Evolutionary conservation across 2,113 vertebrate species (phyloP).

Genomic region (Zosterops japonicus): DNA sequence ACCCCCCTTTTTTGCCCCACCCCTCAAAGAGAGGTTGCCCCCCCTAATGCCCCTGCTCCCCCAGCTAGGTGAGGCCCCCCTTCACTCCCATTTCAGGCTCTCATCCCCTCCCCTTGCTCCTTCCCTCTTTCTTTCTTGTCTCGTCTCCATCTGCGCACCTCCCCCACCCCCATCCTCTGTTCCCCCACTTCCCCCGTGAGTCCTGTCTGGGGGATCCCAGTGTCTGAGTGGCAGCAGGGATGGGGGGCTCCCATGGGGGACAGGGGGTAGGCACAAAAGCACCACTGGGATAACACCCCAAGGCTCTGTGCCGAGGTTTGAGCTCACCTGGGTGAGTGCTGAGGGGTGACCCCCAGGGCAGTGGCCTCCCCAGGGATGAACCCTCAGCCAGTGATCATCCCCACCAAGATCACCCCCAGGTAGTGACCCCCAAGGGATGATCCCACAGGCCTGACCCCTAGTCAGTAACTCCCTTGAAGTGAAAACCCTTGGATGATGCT

Average conservation of each 20-base stretch:
- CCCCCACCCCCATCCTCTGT: not conserved
- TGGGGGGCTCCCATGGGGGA: not conserved
- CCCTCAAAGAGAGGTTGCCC: not conserved
- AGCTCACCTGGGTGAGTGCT: not conserved
- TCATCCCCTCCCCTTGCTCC: not conserved
- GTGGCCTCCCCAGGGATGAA: not conserved
- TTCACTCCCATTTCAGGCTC: not conserved
- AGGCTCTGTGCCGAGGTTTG: not conserved
- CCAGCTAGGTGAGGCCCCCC: not conserved
- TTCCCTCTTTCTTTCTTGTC: conserved; percentile 21
- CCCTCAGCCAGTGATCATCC: not conserved
- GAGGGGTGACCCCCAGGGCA: not conserved
- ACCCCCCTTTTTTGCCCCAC: not conserved
- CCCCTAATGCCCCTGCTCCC: not conserved
- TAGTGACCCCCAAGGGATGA: not conserved
- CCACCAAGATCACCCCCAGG: not conserved
- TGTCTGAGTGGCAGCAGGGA: not conserved
- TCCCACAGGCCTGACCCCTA: not conserved
- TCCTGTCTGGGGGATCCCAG: not conserved
- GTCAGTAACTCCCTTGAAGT: not conserved
- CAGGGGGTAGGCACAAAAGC: not conserved
- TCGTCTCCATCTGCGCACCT: not conserved
- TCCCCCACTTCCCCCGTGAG: not conserved
- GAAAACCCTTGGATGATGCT: not conserved
- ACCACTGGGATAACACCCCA: not conserved